These are phyloP conservation scores for Lottia gigantea DNA, from an alignment of 2,888 invertebrate species.

Conservation along the genomic window DNA sequence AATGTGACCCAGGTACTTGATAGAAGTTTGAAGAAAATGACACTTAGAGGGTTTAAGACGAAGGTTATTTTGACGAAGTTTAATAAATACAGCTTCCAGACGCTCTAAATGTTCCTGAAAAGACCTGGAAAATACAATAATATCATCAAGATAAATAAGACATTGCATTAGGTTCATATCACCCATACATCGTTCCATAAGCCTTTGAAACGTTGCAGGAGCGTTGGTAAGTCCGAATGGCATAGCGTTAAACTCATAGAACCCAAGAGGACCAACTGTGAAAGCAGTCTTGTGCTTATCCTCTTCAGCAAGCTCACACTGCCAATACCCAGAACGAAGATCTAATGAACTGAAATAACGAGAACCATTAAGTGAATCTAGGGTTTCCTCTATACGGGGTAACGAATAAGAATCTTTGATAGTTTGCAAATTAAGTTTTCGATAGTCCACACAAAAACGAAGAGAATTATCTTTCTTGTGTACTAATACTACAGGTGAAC, in stretches of 20 bases:
- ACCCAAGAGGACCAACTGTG: conserved; percentile 22
- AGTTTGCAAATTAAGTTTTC: conserved; percentile 27
- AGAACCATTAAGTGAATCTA: conserved; percentile 26
- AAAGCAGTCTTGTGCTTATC: conserved; percentile 30
- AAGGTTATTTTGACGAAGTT: no score
- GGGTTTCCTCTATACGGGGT: conserved; percentile 23
- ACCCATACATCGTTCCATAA: conserved; percentile 23
- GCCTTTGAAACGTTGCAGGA: conserved; percentile 27
- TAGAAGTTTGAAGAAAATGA: no score
- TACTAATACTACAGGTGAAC: conserved; percentile 30
- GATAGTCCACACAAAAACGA: conserved; percentile 30
- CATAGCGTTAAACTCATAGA: conserved; percentile 26
- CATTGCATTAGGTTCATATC: conserved; percentile 16
- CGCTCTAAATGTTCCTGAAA: conserved; percentile 20
- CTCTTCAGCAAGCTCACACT: conserved; percentile 24
- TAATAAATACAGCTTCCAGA: background rate
- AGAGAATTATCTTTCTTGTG: conserved; percentile 28
- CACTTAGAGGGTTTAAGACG: no score
- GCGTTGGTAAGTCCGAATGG: conserved; percentile 28
- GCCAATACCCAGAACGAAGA: conserved; percentile 22
- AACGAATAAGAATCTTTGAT: conserved; percentile 26
- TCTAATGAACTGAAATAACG: conserved; percentile 25
- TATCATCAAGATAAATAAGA: conserved; percentile 21
- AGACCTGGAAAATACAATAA: no score
- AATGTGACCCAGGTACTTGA: no score